Base-by-base conservation (phyloP, 2,888 invertebrate genomes). In the Nemapogon koenigi region DNA sequence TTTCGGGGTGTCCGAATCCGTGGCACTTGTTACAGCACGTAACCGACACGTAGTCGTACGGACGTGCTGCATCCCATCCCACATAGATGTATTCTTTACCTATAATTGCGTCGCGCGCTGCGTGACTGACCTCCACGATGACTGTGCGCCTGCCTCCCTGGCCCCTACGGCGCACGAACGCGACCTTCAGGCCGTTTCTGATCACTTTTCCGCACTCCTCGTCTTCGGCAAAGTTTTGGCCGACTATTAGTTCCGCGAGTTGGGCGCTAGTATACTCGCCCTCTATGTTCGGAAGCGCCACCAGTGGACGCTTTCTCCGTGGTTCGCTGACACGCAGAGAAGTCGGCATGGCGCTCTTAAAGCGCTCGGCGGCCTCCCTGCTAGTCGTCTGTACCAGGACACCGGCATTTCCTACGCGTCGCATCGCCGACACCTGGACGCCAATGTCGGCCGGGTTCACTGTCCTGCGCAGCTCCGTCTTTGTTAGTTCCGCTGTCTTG, bases 21-120 rank as follows among this genome's bases (percentile, higher is more conserved):
- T 59, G 59, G 32, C 59, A 59, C 4, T 45, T 51, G 0, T 3
- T 27, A 38, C 53, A 53, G 42, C 51, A 50, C 0, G 51, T 49
- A 0, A 43, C 45, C 3, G 16, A 3, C 0, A 48, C 8, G 1
- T 31, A 44, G 33, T 48, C 49, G 1, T 27, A 15, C 0, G 43
- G 39, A 1, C 41, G 37, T 0, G 42, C 39, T 0, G 33, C 46
- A 1, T 49, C 43, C 51, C 49, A 52, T 0, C 47, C 50, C 0
- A 53, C n/a, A n/a, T n/a, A n/a, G n/a, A n/a, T n/a, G n/a, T n/a
- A n/a, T n/a, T n/a, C n/a, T n/a, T n/a, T n/a, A n/a, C 3, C 1
- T 0, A 52, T 2, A 0, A 52, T 16, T 0, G 3, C 19, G 8
- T 39, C 40, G 3, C 48, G 7, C 0, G 43, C 32, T 1, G 10